A percentile compares a stretch with the other conserved stretches of the same genome.
Evolutionary conservation across 2,888 invertebrate genomes (phyloP).

Genomic region (Chrysolina oricalcia): DNA sequence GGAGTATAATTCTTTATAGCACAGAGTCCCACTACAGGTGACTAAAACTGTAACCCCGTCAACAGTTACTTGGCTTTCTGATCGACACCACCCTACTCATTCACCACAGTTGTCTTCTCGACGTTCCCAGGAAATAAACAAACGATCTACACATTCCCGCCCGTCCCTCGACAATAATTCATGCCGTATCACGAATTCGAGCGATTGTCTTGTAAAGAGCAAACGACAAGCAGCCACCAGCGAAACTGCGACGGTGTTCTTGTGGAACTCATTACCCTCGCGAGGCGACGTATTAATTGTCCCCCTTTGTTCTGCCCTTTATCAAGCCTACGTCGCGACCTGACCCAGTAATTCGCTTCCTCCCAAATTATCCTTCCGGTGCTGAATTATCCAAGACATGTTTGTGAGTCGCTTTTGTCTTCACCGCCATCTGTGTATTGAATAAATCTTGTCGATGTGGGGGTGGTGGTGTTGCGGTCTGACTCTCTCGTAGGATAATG

Average conservation of each 20-base stretch:
- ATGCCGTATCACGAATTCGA: neutral
- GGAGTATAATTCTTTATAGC: too few relatives aligned
- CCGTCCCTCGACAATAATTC: neutral
- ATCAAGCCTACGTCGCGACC: slow-evolving; percentile 37
- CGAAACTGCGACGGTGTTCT: slow-evolving; percentile 7
- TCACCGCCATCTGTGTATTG: slow-evolving; percentile 23
- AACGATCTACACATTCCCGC: neutral
- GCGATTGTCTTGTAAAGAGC: slow-evolving; percentile 6
- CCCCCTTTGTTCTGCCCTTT: slow-evolving; percentile 32
- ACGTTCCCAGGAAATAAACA: neutral
- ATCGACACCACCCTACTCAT: too few relatives aligned
- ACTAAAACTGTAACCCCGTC: too few relatives aligned
- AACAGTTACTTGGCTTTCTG: too few relatives aligned
- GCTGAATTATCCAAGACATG: slow-evolving; percentile 42
- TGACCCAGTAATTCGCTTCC: slow-evolving; percentile 32
- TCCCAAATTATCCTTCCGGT: slow-evolving; percentile 40
- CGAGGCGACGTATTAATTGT: slow-evolving; percentile 1
- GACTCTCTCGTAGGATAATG: neutral
- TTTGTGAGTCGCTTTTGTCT: slow-evolving; percentile 41
- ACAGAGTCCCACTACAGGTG: too few relatives aligned
- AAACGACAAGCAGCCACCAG: neutral
- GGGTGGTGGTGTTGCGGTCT: neutral
- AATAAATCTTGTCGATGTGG: slow-evolving; percentile 24
- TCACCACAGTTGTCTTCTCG: too few relatives aligned
- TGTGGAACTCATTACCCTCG: slow-evolving; percentile 14